phyloP scores from a whole-genome alignment of 2,113 vertebrate species.

The Charina bottae region DNA sequence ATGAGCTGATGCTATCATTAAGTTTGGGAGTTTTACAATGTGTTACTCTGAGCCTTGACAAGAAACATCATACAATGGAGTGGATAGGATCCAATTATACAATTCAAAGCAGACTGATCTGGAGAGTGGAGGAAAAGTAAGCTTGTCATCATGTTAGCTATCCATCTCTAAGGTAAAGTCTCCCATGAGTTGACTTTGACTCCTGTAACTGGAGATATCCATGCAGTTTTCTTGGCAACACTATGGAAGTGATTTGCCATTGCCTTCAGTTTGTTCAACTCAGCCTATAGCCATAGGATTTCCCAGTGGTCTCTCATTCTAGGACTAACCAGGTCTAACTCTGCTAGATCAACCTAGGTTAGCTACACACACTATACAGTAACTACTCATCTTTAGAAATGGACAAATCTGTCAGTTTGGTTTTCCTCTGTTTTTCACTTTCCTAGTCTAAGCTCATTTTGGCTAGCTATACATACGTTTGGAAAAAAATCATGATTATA shows the following conservation, averaged over 20 bases:
- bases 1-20: constrained; percentile 42
- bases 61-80: background rate
- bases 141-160: background rate
- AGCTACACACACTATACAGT: background rate
- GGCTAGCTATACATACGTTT: background rate
- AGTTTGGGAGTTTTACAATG: background rate
- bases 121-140: background rate
- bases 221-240: background rate
- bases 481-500: background rate
- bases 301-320: background rate
- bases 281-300: background rate
- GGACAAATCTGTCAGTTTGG: background rate
- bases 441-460: background rate
- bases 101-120: background rate
- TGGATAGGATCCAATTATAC: background rate
- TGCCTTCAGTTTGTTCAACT: background rate
- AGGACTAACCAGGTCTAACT: background rate
- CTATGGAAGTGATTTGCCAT: background rate
- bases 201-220: background rate
- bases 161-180: background rate
- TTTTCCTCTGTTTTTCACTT: background rate
- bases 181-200: background rate
- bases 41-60: background rate
- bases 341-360: background rate
- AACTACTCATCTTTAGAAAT: background rate